phyloP scores from a whole-genome alignment of 2,113 vertebrate genomes.

The Chroicocephalus ridibundus region DNA sequence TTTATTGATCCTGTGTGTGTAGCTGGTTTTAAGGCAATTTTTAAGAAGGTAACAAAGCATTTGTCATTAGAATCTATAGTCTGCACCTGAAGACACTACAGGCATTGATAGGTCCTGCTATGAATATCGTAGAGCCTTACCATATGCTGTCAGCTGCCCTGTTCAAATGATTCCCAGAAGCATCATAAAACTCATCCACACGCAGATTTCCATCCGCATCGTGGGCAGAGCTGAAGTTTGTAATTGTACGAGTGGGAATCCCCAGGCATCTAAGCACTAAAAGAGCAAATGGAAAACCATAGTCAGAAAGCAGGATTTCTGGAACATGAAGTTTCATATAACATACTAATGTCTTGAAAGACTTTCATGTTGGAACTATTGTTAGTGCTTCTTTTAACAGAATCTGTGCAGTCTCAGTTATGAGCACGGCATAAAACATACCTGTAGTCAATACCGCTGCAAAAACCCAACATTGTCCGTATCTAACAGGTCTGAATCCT shows the following conservation, averaged over 20 bases:
- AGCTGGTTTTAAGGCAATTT: not conserved
- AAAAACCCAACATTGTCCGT: conserved; percentile 83
- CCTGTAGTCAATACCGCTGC: conserved; percentile 79
- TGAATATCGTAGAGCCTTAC: conserved; percentile 29
- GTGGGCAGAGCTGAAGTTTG: conserved; percentile 81
- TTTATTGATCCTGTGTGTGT: not conserved
- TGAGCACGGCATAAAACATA: not conserved
- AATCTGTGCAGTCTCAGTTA: not conserved
- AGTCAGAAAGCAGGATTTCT: not conserved
- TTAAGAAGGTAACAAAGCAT: not conserved
- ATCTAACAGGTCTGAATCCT: conserved; percentile 73
- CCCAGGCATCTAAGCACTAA: conserved; percentile 75
- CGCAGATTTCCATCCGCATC: conserved; percentile 76
- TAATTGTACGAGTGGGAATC: conserved; percentile 76
- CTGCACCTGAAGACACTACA: not conserved
- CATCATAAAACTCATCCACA: conserved; percentile 75
- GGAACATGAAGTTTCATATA: not conserved
- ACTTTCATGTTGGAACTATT: not conserved
- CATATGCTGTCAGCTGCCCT: conserved; percentile 73
- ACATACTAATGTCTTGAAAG: not conserved
- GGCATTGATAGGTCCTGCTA: not conserved
- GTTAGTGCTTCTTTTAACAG: not conserved
- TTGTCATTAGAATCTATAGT: not conserved
- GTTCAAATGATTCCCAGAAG: conserved; percentile 62
- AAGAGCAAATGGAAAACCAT: not conserved